phyloP scores from a whole-genome alignment of 2,113 vertebrate genomes.

The Pelobates fuscus region DNA sequence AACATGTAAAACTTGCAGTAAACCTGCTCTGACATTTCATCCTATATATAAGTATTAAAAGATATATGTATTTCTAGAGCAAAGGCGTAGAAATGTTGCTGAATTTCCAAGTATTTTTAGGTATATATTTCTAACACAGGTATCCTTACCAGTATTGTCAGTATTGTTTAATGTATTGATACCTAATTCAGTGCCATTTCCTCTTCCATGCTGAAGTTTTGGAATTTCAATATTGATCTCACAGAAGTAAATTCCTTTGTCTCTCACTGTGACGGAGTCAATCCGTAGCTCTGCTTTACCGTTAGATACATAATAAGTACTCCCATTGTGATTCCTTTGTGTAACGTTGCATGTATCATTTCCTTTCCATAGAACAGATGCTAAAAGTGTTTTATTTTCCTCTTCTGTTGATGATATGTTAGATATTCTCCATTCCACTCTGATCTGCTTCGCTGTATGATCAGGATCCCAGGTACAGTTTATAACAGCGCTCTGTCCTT shows the following conservation, averaged over 20 bases:
- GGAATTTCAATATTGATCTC: constrained; percentile 57
- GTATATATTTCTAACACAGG: too few relatives aligned
- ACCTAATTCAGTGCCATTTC: constrained; percentile 51
- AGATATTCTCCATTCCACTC: constrained; percentile 49
- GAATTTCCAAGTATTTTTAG: too few relatives aligned
- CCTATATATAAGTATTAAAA: too few relatives aligned
- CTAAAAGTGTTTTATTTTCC: not conserved
- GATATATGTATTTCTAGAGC: too few relatives aligned
- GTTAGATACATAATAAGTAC: accelerated
- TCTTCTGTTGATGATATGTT: not conserved
- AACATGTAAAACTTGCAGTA: too few relatives aligned
- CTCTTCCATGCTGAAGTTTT: not conserved
- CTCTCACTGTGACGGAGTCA: constrained; percentile 19
- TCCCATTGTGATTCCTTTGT: not conserved
- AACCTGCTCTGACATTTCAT: too few relatives aligned
- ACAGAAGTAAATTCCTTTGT: constrained; percentile 56
- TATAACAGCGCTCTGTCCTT: constrained; percentile 35
- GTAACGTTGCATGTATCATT: not conserved
- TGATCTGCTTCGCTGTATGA: not conserved
- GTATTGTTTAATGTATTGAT: not conserved
- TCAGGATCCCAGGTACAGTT: constrained; percentile 38
- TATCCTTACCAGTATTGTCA: too few relatives aligned
- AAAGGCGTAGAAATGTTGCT: too few relatives aligned
- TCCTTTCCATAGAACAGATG: not conserved
- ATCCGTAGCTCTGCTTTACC: constrained; percentile 44